Evolutionary conservation across 37 sponge, comb jelly and placozoan genomes (phyloP).

Genomic region (Eunapius fragilis): DNA sequence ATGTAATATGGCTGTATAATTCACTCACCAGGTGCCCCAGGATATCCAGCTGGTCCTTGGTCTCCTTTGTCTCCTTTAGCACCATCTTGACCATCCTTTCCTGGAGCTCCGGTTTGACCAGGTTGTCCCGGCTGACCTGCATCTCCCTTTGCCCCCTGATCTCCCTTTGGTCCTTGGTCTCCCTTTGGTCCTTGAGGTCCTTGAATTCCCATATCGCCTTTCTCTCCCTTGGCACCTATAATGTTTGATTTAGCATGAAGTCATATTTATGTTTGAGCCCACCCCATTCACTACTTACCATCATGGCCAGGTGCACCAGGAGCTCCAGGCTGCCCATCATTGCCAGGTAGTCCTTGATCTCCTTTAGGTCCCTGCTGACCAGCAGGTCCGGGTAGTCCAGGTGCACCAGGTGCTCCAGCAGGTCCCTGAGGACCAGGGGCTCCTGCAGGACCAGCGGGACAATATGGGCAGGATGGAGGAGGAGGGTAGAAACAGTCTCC

Average conservation of each 20-base stretch:
- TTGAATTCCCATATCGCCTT: slow-evolving; percentile 56
- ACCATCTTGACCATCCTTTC: neutral
- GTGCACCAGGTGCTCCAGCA: neutral
- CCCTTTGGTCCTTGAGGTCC: slow-evolving; percentile 56
- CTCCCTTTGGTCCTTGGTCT: slow-evolving; percentile 29
- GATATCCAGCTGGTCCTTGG: neutral
- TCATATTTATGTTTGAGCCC: neutral
- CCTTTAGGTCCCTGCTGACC: slow-evolving; percentile 47
- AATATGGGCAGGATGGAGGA: slow-evolving; percentile 44
- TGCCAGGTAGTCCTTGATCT: slow-evolving; percentile 36
- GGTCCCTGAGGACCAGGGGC: slow-evolving; percentile 40
- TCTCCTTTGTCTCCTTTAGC: neutral
- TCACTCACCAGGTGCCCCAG: neutral
- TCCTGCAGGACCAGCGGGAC: slow-evolving; percentile 67
- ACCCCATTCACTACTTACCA: neutral
- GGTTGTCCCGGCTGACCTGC: slow-evolving; percentile 53
- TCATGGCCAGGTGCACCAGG: slow-evolving; percentile 39
- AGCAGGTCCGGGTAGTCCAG: slow-evolving; percentile 13
- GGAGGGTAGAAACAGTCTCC: slow-evolving; percentile 27
- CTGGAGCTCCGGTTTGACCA: slow-evolving; percentile 32
- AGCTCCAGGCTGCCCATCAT: slow-evolving; percentile 17
- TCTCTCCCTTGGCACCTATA: neutral
- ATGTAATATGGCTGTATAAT: neutral
- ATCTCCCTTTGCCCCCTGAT: slow-evolving; percentile 40
- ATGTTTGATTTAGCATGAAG: neutral